phyloP scores from a whole-genome alignment of 2,888 invertebrate genomes.

The Melitaea athalia region DNA sequence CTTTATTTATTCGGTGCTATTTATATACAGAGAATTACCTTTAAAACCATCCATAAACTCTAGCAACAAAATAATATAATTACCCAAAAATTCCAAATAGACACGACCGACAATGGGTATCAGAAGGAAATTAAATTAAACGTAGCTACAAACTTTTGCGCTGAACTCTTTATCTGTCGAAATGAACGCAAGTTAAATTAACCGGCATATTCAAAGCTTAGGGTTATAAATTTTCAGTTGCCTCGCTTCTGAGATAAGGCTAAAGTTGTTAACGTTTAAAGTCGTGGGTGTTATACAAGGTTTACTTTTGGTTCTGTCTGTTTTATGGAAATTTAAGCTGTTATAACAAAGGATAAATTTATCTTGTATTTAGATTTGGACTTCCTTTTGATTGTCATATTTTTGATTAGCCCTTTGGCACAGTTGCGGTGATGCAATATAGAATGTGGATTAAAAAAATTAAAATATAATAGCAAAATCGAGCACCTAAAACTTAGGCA shows the following conservation, averaged over 20 bases:
- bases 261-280: constrained; percentile 8
- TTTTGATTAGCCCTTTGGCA: no score
- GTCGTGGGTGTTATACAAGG: constrained; percentile 9
- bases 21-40: not conserved
- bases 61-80: not conserved
- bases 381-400: no score
- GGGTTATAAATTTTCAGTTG: constrained; percentile 38
- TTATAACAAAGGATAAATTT: not conserved
- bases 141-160: constrained; percentile 29
- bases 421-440: no score
- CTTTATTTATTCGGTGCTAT: not conserved
- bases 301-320: constrained; percentile 7
- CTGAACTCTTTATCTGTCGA: constrained; percentile 37
- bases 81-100: not conserved
- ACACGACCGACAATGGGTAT: constrained; percentile 12
- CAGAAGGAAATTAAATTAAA: constrained; percentile 32
- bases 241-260: constrained; percentile 33
- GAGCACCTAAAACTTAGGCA: no score
- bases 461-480: no score
- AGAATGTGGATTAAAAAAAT: no score
- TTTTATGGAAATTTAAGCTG: not conserved
- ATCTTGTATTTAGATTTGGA: not conserved
- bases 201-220: constrained; percentile 30
- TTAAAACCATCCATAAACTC: not conserved
- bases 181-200: constrained; percentile 37